Percentiles rank a stretch among this genome's conserved stretches.
Conservation (phyloP, 2,888 invertebrate genomes). For the Heliconius aoede region DNA sequence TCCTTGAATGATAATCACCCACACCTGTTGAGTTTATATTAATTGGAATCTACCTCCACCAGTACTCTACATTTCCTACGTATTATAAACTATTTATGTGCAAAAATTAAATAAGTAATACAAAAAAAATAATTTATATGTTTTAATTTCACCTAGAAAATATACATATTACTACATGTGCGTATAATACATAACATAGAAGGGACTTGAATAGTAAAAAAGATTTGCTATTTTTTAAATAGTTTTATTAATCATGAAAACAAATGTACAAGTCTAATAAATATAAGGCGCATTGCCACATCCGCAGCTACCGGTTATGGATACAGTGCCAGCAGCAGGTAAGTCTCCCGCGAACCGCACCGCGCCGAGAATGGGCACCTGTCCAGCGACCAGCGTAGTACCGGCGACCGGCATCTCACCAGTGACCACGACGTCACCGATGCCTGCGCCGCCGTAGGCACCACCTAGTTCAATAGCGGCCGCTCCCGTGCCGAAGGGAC, state of each 20-base stretch:
- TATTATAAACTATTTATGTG: too few species aligned
- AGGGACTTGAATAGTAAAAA: background rate
- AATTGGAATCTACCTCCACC: too few species aligned
- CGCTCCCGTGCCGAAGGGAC: slow-evolving; percentile 12
- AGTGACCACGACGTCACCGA: slow-evolving; percentile 48
- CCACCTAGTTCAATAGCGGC: slow-evolving; percentile 26
- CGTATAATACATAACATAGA: too few species aligned
- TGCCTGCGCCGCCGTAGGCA: slow-evolving; percentile 49
- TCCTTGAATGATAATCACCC: too few species aligned
- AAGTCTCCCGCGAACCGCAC: slow-evolving; percentile 51
- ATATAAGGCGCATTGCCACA: slow-evolving; percentile 27
- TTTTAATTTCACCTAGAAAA: too few species aligned
- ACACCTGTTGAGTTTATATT: too few species aligned
- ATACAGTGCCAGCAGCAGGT: slow-evolving; percentile 55
- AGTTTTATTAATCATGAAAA: slow-evolving; percentile 9
- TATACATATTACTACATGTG: too few species aligned
- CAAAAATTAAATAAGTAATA: too few species aligned
- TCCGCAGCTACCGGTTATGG: slow-evolving; percentile 53
- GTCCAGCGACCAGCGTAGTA: slow-evolving; percentile 54
- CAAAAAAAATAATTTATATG: too few species aligned
- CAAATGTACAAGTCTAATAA: slow-evolving; percentile 10
- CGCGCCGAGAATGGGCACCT: slow-evolving; percentile 56
- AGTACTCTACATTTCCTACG: too few species aligned
- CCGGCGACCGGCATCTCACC: slow-evolving; percentile 56
- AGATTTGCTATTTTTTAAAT: background rate